Base-by-base conservation (phyloP, 2,113 vertebrate species). In the Triplophysa siluroides region DNA sequence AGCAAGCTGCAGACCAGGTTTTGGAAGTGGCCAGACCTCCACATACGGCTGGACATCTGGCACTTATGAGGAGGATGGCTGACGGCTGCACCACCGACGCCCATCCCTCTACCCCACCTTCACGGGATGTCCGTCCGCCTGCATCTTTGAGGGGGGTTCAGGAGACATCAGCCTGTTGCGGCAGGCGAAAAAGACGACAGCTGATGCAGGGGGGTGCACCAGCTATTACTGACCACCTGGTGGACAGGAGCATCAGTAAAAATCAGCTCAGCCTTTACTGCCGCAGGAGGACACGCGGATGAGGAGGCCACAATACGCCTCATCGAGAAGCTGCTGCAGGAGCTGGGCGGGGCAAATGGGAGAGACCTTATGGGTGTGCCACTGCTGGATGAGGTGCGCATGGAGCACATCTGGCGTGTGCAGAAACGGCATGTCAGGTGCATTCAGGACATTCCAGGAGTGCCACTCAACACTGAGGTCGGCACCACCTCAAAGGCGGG, bases 391-490 rank as follows among this genome's bases (percentile, higher is more conserved):
- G 9, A n/a, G 16, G 79, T 47, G n/a, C 6, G 38, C 2, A 84
- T 80, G 77, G 58, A 64, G 26, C 73, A 81, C 71, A 83, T 85
- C 61, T 83, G 79, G 66, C n/a, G 3, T 52, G 56, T 83, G 2
- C 81, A 81, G 33, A 50, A 79, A 33, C 7, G 43, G 1, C 64
- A 85, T 38, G 47, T 79, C 9, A 66, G 10, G 23, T 85, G 79
- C 26, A 85, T 85, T 47, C 83, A 83, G 56, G 83, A 85, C 2
- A 0, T 77, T 21, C 66, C 56, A 19, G 76, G 67, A 23, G 76
- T 85, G 26, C 14, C 2, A 0, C 81, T 86, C 1, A 68, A 84
- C 56, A 83, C 76, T 0, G 47, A 76, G 29, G 14, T 14, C 6
- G 73, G 83, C 6, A 78, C 43, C 70, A 75, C 43, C 21, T 79